These are phyloP conservation scores for Sympetrum striolatum DNA, from an alignment of 2,888 invertebrate species.

Conservation along the genomic window DNA sequence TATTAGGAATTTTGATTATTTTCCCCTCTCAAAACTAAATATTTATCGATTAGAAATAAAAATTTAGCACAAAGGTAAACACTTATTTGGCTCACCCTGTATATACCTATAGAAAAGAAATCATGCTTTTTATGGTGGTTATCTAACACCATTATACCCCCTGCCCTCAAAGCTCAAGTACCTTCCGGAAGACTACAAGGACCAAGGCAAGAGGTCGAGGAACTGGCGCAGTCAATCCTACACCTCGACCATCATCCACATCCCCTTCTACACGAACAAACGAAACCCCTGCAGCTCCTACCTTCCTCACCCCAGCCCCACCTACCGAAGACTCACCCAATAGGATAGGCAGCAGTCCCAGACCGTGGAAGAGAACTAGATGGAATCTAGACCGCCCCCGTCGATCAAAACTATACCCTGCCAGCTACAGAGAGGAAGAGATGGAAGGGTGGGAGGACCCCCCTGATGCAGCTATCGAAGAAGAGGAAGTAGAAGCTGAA, in stretches of 20 bases:
- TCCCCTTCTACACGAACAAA: conserved; percentile 3
- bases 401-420: conserved; percentile 18
- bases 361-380: conserved; percentile 21
- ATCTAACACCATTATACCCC: neutral
- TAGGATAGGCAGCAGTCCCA: neutral
- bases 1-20: too few relatives aligned
- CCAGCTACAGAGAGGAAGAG: conserved; percentile 27
- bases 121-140: neutral
- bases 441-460: conserved; percentile 26
- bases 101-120: neutral
- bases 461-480: neutral
- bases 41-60: too few relatives aligned
- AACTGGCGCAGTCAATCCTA: neutral
- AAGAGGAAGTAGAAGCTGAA: neutral
- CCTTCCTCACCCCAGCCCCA: neutral
- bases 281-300: neutral
- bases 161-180: neutral
- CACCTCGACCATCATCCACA: conserved; percentile 12
- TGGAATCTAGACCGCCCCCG: conserved; percentile 10
- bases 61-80: too few relatives aligned
- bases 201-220: conserved; percentile 3
- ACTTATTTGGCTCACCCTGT: too few relatives aligned
- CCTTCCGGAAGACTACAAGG: conserved; percentile 8
- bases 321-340: neutral
- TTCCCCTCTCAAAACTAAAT: too few relatives aligned